phyloP scores from a whole-genome alignment of 64 coral and sea anemone species.

The Dendronephthya gigantea region DNA sequence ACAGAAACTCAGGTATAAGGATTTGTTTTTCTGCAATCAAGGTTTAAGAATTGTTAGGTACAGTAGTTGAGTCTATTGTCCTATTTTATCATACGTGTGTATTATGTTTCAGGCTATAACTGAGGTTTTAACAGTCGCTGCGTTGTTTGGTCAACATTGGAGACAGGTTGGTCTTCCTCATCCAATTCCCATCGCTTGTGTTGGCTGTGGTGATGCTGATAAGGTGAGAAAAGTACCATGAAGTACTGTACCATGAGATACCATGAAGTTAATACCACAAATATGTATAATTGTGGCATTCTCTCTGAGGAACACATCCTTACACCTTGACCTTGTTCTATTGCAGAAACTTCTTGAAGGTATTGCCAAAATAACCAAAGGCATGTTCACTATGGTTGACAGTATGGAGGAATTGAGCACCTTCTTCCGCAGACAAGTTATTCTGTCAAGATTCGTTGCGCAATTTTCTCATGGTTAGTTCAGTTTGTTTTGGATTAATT shows the following conservation, averaged over 20 bases:
- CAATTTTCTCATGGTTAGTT: constrained; percentile 66
- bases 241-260: too few species aligned
- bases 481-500: too few species aligned
- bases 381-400: constrained; percentile 61
- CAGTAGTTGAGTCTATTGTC: not conserved
- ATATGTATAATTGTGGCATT: too few species aligned
- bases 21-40: not conserved
- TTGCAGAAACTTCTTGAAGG: constrained; percentile 46
- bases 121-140: constrained; percentile 48
- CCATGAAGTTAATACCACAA: too few species aligned
- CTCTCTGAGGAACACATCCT: too few species aligned
- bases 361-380: constrained; percentile 59
- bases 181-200: constrained; percentile 59
- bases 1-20: constrained; percentile 10
- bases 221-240: constrained; percentile 20
- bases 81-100: too few species aligned
- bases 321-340: not conserved
- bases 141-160: constrained; percentile 58
- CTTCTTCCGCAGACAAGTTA: constrained; percentile 57
- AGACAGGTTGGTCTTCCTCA: constrained; percentile 52
- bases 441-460: constrained; percentile 58
- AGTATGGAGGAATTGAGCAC: constrained; percentile 58
- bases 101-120: constrained; percentile 39
- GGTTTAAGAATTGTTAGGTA: too few species aligned
- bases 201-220: constrained; percentile 59